Base-by-base conservation (phyloP, 1,140 invertebrate genomes). In the Bombus cullumanus region DNA sequence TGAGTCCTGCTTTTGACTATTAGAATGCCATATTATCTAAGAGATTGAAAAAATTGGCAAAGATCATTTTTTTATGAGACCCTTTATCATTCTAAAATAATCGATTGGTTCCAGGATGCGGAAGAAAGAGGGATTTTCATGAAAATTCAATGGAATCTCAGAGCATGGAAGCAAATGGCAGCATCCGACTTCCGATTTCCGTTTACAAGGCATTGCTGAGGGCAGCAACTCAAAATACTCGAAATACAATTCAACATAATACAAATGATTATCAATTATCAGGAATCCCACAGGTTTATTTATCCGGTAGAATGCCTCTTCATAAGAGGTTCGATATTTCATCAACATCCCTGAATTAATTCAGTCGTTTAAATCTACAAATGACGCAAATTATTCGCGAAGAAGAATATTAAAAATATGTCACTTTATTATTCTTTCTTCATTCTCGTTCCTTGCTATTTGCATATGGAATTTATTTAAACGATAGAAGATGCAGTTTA, bases 121-220 rank as follows among this genome's bases (percentile, higher is more conserved):
- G 93, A 4, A 93, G 78, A 53, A 92, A 94, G 83, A 88, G 93
- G 31, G 91, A 75, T 62, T 90, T 85, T 39, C 41, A 68, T 18
- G 86, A 83, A 28, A 87, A 75, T 39, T n/a, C 68, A 4, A 43
- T 41, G 18, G 75, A 88, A 0, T 59, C 47, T 15, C 76, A 71
- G 39, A 86, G 86, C 9, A 10, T 71, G 9, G 73, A 86, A 18
- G n/a, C 37, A 8, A 81, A 10, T n/a, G 74, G 86, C 15, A 88
- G 59, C 81, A 74, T 92, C 72, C 89, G 74, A 64, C 64, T 92
- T 77, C 92, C 92, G 18, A 28, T 92, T 64, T 76, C 85, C 3
- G 57, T 92, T 25, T 92, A 92, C 57, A 88, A 68, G 47, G 88
- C 88, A 3, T 31, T 93, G 9, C 34, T 93, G 31, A 90, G 83